phyloP scores from a whole-genome alignment of 2,888 invertebrate species.

The Aporophyla nigra region DNA sequence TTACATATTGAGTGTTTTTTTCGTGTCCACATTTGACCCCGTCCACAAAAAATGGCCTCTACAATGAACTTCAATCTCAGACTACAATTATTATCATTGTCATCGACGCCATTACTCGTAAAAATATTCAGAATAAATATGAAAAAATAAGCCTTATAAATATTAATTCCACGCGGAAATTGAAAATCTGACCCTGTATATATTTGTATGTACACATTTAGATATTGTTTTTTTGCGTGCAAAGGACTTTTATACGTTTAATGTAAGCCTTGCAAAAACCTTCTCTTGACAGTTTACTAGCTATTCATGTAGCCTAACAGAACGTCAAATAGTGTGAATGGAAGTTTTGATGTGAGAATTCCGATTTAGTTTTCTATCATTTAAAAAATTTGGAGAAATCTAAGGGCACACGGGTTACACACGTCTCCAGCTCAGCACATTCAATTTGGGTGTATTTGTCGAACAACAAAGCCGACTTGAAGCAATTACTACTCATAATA shows the following conservation, averaged over 20 bases:
- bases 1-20: background rate
- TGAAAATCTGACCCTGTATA: conserved; percentile 29
- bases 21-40: background rate
- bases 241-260: background rate
- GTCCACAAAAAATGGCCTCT: conserved; percentile 19
- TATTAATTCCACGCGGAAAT: conserved; percentile 37
- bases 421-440: background rate
- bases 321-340: background rate
- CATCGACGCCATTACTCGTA: conserved; percentile 28
- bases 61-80: conserved; percentile 13
- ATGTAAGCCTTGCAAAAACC: conserved; percentile 5
- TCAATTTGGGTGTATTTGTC: background rate
- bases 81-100: conserved; percentile 22
- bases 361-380: background rate
- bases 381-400: background rate
- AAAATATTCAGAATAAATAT: conserved; percentile 45
- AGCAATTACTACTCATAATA: background rate
- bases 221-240: conserved; percentile 12
- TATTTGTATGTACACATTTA: background rate
- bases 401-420: background rate
- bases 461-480: background rate
- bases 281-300: conserved; percentile 1
- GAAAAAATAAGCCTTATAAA: background rate
- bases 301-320: background rate
- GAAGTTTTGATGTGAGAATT: background rate